phyloP scores from a whole-genome alignment of 2,797 vertebrate genomes.

The Orientallactaga sibirica region DNA sequence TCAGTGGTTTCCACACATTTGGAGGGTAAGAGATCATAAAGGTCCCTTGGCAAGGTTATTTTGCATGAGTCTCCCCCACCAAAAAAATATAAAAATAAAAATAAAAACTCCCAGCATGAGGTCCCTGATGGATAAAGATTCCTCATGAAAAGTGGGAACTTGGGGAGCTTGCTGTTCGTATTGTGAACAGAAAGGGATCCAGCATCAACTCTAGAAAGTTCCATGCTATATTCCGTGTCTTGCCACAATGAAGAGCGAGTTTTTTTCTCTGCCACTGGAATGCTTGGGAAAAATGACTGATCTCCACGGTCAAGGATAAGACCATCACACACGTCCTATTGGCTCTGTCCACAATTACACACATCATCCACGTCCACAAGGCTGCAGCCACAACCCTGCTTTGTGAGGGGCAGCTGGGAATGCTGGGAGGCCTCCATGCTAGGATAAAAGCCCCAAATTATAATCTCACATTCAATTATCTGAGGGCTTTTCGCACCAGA shows the following conservation, averaged over 20 bases:
- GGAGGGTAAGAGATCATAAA: accelerated
- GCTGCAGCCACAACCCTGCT: neutral
- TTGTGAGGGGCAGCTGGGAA: constrained; percentile 42
- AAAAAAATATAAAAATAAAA: too few species aligned
- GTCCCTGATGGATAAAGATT: neutral
- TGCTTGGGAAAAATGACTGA: neutral
- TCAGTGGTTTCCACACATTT: accelerated
- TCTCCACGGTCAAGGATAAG: neutral
- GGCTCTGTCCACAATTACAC: neutral
- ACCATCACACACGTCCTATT: neutral
- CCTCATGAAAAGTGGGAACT: neutral
- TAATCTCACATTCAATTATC: constrained; percentile 51
- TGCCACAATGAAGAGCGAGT: neutral
- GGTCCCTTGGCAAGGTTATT: accelerated
- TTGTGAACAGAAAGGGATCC: neutral
- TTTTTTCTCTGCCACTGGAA: neutral
- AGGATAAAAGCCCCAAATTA: constrained; percentile 60
- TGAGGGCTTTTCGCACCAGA: constrained; percentile 60
- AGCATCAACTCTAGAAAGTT: neutral
- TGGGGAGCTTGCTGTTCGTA: neutral
- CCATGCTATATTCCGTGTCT: neutral
- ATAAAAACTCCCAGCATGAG: accelerated
- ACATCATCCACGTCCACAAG: neutral
- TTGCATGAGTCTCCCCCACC: accelerated
- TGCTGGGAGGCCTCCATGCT: neutral